phyloP scores from a whole-genome alignment of 2,888 invertebrate genomes.

The Epirrita christyi region DNA sequence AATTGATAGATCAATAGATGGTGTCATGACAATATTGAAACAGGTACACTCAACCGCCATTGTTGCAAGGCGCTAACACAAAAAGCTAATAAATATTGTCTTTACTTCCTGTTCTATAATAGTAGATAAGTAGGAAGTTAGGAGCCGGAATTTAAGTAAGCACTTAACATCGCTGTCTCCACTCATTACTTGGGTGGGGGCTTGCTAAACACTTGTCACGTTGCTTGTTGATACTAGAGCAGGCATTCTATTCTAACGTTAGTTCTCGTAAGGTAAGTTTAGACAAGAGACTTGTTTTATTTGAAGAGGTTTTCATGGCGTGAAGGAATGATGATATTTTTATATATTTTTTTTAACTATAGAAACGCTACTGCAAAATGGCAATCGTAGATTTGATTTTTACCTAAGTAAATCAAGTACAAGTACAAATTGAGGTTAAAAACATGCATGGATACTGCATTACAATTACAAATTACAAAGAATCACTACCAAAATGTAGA shows the following conservation, averaged over 20 bases:
- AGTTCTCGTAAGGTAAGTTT: background rate
- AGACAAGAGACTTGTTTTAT: background rate
- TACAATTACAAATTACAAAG: no score
- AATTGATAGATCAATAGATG: conserved; percentile 3
- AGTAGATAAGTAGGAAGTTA: conserved; percentile 40
- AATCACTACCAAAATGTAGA: no score
- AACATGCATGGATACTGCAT: no score
- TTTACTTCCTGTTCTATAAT: conserved; percentile 36
- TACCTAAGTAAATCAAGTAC: no score
- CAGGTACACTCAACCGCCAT: conserved; percentile 6
- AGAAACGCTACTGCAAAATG: no score
- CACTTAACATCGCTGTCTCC: conserved; percentile 35
- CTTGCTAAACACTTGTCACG: conserved; percentile 48
- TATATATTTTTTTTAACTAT: no score
- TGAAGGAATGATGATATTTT: background rate
- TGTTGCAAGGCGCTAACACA: conserved; percentile 21
- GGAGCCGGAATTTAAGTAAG: conserved; percentile 33
- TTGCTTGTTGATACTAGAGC: conserved; percentile 53
- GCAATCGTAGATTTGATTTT: no score
- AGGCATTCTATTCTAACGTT: conserved; percentile 38
- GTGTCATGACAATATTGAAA: conserved; percentile 2
- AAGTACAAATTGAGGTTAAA: no score
- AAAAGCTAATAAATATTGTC: conserved; percentile 35
- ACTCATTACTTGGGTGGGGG: conserved; percentile 29
- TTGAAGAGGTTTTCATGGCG: background rate